Base-by-base conservation (phyloP, 2,113 vertebrate genomes). In the Eretmochelys imbricata region DNA sequence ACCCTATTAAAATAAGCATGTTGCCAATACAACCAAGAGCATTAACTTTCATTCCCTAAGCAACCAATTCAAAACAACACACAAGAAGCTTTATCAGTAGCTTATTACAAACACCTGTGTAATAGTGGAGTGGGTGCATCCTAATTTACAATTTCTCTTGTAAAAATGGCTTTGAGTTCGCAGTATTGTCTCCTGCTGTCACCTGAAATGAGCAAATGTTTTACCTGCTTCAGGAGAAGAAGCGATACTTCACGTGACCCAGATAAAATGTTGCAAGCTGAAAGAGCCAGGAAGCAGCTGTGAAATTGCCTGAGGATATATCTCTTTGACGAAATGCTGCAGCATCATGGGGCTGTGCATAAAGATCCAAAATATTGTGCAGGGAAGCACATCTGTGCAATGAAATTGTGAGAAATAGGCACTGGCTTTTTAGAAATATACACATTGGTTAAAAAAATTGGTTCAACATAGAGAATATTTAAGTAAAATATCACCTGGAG, bases 221-320 rank as follows among this genome's bases (percentile, higher is more conserved):
- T 85, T 89, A 95, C 95, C 95, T 95, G 93, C 89, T 96, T 91
- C 90, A 95, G 90, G 92, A 94, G 87, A 93, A 94, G 53, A 72
- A 78, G 51, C 81, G 89, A 72, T n/a, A 50, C 75, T 75, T 3
- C 49, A 87, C 1, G 0, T 97, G 97, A 97, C 97, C 97, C 94
- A 97, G 88, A 97, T 97, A 96, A 84, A 95, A n/a, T 0, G 0
- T 51, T 72, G 86, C 82, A 57, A 91, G 88, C 93, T 91, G 82
- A 24, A 57, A 93, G 89, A 95, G 95, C 95, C 55, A 20, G 91
- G 86, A 22, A 94, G 92, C 95, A 96, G 94, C 96, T 97, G 96
- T 93, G 94, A 65, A 89, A 6, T 35, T 69, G 96, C 97, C 95
- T 95, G 89, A 91, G 92, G 97, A 46, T 29, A 87, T 0, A 80